Percentiles rank a stretch among this genome's conserved stretches.
Evolutionary conservation across 2,888 invertebrate genomes (phyloP).

Genomic region (Barypeithes pellucidus): DNA sequence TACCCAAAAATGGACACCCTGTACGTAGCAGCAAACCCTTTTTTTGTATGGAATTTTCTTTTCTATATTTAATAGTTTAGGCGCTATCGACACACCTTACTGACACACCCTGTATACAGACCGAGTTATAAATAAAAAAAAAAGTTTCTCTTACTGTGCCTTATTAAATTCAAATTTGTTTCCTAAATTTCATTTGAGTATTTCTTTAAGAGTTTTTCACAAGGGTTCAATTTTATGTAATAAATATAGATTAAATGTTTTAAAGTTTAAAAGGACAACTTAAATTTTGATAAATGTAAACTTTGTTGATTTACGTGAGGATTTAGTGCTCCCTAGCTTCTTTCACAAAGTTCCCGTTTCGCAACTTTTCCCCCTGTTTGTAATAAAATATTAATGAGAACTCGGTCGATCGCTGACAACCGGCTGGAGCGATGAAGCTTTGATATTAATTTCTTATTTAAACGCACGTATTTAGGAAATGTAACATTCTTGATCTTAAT

Average conservation of each 20-base stretch:
- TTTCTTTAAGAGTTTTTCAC: not conserved
- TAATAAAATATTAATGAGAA: constrained; percentile 15
- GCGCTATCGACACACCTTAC: no score
- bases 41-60: no score
- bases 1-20: no score
- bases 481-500: not conserved
- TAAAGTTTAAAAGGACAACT: constrained; percentile 6
- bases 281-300: constrained; percentile 6
- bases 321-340: constrained; percentile 2
- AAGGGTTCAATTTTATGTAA: not conserved
- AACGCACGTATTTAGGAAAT: not conserved
- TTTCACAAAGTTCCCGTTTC: constrained; percentile 6
- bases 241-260: constrained; percentile 2
- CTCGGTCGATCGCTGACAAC: constrained; percentile 13
- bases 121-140: no score
- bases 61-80: no score
- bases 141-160: no score
- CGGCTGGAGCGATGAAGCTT: not conserved
- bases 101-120: no score
- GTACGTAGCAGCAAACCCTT: no score
- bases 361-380: constrained; percentile 6
- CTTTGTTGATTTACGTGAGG: constrained; percentile 5
- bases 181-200: no score
- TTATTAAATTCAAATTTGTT: no score
- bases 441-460: not conserved